These are phyloP conservation scores for Pristionchus arcanus DNA, from an alignment of 2,888 invertebrate genomes.

Conservation along the genomic window DNA sequence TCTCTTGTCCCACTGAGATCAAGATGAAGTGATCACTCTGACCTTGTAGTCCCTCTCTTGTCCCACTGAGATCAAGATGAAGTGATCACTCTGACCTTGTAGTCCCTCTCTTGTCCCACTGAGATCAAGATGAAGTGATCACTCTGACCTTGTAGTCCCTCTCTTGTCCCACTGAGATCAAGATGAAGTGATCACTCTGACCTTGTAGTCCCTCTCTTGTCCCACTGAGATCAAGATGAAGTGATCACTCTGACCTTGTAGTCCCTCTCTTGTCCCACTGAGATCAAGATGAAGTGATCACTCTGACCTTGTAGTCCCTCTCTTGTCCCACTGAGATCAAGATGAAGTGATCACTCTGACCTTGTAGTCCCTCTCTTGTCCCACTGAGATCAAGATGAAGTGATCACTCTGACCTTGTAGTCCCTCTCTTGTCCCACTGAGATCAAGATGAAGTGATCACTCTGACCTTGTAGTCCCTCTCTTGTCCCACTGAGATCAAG, in stretches of 20 bases:
- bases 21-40: constrained; percentile 27
- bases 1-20: no score
- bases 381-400: constrained; percentile 22
- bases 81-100: constrained; percentile 32
- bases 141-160: constrained; percentile 9
- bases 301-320: constrained; percentile 13
- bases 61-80: constrained; percentile 9
- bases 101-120: no score
- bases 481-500: no score
- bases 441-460: constrained; percentile 26
- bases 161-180: no score
- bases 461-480: constrained; percentile 15
- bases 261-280: no score
- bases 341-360: constrained; percentile 25
- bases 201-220: constrained; percentile 27
- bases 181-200: constrained; percentile 21
- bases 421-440: no score
- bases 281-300: constrained; percentile 29
- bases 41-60: constrained; percentile 23
- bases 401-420: constrained; percentile 22
- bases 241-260: constrained; percentile 27
- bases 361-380: constrained; percentile 23
- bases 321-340: no score
- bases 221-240: constrained; percentile 16
- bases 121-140: constrained; percentile 29